phyloP scores from a whole-genome alignment of 2,113 vertebrate species.

The Capreolus pygargus region DNA sequence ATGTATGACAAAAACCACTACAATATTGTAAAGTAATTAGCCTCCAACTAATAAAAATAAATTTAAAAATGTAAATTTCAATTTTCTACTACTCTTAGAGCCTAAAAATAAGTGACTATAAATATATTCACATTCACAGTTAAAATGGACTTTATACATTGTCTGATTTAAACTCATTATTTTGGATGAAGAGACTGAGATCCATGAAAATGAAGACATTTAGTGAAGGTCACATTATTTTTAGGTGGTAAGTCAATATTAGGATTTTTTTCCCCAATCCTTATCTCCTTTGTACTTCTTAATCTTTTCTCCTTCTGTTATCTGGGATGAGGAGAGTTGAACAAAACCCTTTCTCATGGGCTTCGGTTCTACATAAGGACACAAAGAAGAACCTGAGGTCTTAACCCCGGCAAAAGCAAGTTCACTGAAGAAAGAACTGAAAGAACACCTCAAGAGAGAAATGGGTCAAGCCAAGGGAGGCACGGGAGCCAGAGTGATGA shows the following conservation, averaged over 20 bases:
- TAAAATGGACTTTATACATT: constrained; percentile 19
- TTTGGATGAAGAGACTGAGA: neutral
- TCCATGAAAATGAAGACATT: neutral
- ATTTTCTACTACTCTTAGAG: neutral
- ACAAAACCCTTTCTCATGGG: neutral
- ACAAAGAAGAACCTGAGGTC: neutral
- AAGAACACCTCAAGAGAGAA: neutral
- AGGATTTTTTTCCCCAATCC: neutral
- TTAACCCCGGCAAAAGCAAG: neutral
- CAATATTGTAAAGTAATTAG: too few relatives aligned
- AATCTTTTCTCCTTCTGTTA: neutral
- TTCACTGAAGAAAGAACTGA: neutral
- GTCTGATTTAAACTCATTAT: constrained; percentile 20
- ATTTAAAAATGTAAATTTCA: neutral
- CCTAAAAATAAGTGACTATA: neutral
- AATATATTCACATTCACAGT: constrained; percentile 58
- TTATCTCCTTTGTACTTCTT: neutral
- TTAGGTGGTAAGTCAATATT: neutral
- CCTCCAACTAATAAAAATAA: too few relatives aligned
- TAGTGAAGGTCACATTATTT: neutral
- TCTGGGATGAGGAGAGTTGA: fast-evolving
- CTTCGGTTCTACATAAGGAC: neutral
- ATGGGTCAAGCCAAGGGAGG: neutral
- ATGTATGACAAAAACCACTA: too few relatives aligned
- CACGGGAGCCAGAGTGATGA: neutral